A percentile compares a stretch with the other conserved stretches of the same genome.
Evolutionary conservation across 2,113 vertebrate species (phyloP).

Genomic region (Ictidomys tridecemlineatus): DNA sequence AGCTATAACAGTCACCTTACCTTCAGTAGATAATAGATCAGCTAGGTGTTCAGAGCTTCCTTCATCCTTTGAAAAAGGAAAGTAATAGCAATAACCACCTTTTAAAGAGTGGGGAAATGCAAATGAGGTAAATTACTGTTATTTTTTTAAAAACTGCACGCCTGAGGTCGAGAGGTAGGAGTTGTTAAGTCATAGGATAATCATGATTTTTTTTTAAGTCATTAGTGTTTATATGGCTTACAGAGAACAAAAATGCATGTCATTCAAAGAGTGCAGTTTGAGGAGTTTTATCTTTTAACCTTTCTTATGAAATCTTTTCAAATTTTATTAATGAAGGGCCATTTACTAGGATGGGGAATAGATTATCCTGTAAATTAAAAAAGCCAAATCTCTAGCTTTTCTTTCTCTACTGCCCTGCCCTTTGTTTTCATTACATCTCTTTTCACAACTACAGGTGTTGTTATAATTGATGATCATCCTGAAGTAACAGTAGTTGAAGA

Average conservation of each 20-base stretch:
- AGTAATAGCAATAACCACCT: not conserved
- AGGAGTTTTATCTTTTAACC: not conserved
- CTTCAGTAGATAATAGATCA: not conserved
- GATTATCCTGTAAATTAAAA: not conserved
- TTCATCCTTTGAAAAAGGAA: not conserved
- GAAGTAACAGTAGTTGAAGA: conserved; percentile 99
- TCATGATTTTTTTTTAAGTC: not conserved
- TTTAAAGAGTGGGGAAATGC: not conserved
- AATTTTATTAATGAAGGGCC: not conserved
- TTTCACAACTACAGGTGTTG: conserved; percentile 92
- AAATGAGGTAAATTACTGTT: not conserved
- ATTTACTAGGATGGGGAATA: not conserved
- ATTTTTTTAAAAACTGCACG: not conserved
- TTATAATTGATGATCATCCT: conserved; percentile 99
- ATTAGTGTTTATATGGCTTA: not conserved
- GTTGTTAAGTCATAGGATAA: not conserved
- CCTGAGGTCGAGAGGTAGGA: not conserved
- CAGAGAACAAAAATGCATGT: not conserved
- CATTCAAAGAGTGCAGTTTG: not conserved
- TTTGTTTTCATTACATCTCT: not conserved
- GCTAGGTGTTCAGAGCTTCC: not conserved
- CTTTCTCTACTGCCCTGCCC: too few species aligned
- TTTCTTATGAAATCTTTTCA: not conserved
- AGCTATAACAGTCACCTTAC: not conserved
- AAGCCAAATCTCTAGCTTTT: not conserved